phyloP scores from a whole-genome alignment of 2,113 vertebrate species.

The Brienomyrus brachyistius region DNA sequence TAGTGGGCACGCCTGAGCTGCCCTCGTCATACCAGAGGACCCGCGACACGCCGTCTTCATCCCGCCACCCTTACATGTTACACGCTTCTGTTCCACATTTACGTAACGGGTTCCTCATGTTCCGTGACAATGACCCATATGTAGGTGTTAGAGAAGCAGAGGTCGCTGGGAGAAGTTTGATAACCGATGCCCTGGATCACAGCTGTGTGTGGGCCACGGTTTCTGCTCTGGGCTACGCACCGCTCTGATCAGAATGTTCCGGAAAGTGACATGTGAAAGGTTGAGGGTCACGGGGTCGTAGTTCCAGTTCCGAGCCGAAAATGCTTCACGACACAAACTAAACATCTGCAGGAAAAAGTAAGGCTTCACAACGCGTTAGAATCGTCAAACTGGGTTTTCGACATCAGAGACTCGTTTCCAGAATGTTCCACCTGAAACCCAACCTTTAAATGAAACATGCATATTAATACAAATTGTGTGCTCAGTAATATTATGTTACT shows the following conservation, averaged over 20 bases:
- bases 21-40: neutral
- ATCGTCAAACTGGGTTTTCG: neutral
- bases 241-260: neutral
- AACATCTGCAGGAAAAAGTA: neutral
- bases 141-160: neutral
- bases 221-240: neutral
- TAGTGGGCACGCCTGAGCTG: neutral
- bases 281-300: neutral
- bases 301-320: neutral
- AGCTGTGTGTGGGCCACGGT: neutral
- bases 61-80: neutral
- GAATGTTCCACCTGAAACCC: neutral
- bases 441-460: neutral
- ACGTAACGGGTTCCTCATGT: neutral
- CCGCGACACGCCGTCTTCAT: neutral
- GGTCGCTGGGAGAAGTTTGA: neutral
- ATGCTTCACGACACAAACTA: neutral
- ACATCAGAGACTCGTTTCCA: neutral
- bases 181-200: neutral
- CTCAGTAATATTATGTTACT: neutral
- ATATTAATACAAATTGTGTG: neutral
- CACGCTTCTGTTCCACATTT: neutral
- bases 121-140: neutral
- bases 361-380: neutral
- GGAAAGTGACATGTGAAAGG: neutral